Evolutionary conservation across 2,797 vertebrate species (phyloP).

Genomic region (Hippopotamyrus pictus): DNA sequence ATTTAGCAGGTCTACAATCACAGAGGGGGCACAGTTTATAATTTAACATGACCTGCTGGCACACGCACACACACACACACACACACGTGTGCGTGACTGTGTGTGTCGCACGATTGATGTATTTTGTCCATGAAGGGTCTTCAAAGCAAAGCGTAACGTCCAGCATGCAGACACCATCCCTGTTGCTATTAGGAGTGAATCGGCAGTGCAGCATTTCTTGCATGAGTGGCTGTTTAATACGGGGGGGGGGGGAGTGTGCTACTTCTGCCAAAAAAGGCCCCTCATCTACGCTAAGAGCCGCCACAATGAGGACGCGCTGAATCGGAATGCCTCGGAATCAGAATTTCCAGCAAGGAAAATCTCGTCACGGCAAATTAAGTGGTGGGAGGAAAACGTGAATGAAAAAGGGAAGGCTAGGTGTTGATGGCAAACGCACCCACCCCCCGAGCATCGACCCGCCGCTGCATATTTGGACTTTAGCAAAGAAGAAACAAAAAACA

Average conservation of each 20-base stretch:
- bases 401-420: slow-evolving; percentile 76
- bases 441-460: slow-evolving; percentile 39
- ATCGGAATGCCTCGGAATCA: slow-evolving; percentile 99
- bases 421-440: slow-evolving; percentile 81
- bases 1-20: background rate
- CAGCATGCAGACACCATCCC: slow-evolving; percentile 54
- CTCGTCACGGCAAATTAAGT: slow-evolving; percentile 99
- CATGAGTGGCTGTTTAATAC: slow-evolving; percentile 91
- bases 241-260: slow-evolving; percentile 61
- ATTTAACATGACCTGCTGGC: background rate
- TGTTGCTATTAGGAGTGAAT: slow-evolving; percentile 55
- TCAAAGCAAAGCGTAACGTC: slow-evolving; percentile 33
- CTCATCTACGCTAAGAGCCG: slow-evolving; percentile 75
- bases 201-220: slow-evolving; percentile 87
- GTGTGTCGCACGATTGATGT: slow-evolving; percentile 40
- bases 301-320: slow-evolving; percentile 97
- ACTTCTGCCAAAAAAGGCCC: slow-evolving; percentile 53
- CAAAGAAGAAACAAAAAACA: slow-evolving; percentile 28
- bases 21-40: background rate
- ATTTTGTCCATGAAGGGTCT: slow-evolving; percentile 47
- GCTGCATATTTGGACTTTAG: slow-evolving; percentile 85
- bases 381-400: slow-evolving; percentile 79
- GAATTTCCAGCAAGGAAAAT: slow-evolving; percentile 99
- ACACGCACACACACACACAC: background rate
- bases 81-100: background rate